These are phyloP conservation scores for Eupithecia vulgata DNA, from an alignment of 2,888 invertebrate species.

Conservation along the genomic window DNA sequence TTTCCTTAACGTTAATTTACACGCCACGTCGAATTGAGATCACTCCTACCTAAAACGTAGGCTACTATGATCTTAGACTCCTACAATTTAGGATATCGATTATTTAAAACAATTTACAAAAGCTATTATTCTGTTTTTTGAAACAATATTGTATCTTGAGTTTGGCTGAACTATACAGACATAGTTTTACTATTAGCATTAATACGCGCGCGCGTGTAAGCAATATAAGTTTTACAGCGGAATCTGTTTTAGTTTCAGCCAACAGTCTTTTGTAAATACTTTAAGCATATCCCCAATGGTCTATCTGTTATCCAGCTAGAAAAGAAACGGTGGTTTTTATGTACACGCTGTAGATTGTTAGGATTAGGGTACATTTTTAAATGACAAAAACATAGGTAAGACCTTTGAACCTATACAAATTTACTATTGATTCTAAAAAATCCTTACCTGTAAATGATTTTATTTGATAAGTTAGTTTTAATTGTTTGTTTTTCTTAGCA, in stretches of 20 bases:
- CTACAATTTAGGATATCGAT: neutral
- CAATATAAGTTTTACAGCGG: neutral
- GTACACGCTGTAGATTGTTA: neutral
- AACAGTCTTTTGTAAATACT: slow-evolving; percentile 9
- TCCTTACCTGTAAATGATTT: slow-evolving; percentile 13
- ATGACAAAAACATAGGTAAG: neutral
- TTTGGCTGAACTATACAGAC: neutral
- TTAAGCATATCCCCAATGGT: neutral
- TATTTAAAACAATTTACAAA: neutral
- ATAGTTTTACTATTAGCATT: neutral
- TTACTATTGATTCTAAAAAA: slow-evolving; percentile 13
- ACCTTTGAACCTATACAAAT: slow-evolving; percentile 9
- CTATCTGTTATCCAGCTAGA: neutral
- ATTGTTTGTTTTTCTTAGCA: neutral
- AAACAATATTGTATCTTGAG: neutral
- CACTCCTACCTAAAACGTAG: neutral
- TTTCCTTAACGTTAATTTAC: neutral
- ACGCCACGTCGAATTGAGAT: neutral
- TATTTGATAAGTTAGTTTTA: slow-evolving; percentile 18
- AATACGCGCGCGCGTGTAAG: neutral
- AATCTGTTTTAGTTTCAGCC: slow-evolving; percentile 11
- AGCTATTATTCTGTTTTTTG: neutral
- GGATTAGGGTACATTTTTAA: neutral
- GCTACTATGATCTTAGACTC: neutral
- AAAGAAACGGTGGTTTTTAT: neutral